Conservation (phyloP, 2,888 invertebrate species). For the Leptinotarsa haldemani region DNA sequence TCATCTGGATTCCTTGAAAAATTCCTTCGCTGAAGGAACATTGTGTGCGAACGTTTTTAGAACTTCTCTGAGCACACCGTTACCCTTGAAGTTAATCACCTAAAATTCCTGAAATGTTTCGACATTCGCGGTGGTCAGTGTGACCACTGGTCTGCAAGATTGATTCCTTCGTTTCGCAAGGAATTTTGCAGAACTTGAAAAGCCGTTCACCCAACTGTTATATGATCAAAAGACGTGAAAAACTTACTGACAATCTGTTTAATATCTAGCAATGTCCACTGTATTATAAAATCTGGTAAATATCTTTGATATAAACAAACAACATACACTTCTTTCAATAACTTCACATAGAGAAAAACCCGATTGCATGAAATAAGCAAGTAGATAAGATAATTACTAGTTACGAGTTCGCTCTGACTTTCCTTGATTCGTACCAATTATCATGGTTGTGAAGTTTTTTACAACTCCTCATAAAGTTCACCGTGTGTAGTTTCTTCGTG, state of each 20-base stretch:
- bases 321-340: constrained; percentile 1
- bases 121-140: not conserved
- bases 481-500: not conserved
- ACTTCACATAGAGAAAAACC: constrained; percentile 20
- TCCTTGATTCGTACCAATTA: constrained; percentile 21
- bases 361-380: constrained; percentile 6
- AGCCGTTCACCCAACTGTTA: not conserved
- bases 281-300: not conserved
- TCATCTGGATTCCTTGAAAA: not conserved
- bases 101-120: not conserved
- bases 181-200: not conserved
- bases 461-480: not conserved
- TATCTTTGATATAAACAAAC: not conserved
- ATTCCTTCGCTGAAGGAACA: not conserved
- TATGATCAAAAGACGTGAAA: no score
- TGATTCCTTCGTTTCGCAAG: not conserved
- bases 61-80: not conserved
- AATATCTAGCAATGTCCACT: not conserved
- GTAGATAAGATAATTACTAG: constrained; percentile 23
- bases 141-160: not conserved
- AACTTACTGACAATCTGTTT: no score
- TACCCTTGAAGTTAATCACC: not conserved
- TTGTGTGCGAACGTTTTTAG: not conserved
- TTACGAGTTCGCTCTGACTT: not conserved
- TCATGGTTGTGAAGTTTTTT: constrained; percentile 3